A percentile compares a stretch with the other conserved stretches of the same genome.
phyloP scores from a whole-genome alignment of 2,888 invertebrate species.

The Timema podura region DNA sequence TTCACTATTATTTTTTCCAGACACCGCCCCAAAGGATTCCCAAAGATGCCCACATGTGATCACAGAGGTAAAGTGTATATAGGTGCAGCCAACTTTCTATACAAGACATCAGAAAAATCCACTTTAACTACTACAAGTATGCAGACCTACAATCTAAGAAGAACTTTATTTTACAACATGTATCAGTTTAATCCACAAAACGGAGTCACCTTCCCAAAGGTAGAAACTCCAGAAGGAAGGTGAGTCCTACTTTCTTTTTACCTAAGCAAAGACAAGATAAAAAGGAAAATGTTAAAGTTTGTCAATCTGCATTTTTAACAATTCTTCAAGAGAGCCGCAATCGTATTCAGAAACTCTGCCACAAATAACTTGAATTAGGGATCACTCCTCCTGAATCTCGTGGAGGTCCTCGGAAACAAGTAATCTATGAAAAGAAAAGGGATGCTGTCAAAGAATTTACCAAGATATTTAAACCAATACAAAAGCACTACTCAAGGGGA shows the following conservation, averaged over 20 bases:
- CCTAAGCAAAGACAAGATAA: not conserved
- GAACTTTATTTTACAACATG: conserved; percentile 1
- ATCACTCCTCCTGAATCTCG: conserved; percentile 1
- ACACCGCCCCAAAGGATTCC: not conserved
- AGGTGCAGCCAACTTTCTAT: not conserved
- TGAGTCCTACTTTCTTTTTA: not conserved
- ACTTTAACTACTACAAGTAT: conserved; percentile 1
- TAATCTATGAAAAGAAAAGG: not conserved
- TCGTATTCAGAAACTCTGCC: not conserved
- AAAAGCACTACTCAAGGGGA: conserved; percentile 1
- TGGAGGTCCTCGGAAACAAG: conserved; percentile 1
- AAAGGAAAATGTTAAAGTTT: not conserved
- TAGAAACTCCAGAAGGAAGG: conserved; percentile 6
- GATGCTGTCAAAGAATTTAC: not conserved
- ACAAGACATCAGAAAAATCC: not conserved
- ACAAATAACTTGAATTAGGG: not conserved
- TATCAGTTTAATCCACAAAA: not conserved
- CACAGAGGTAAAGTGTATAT: not conserved
- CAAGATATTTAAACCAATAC: conserved; percentile 1
- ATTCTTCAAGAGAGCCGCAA: conserved; percentile 11
- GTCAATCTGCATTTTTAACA: not conserved
- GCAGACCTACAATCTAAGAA: not conserved
- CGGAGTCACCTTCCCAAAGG: conserved; percentile 5
- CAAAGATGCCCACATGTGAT: conserved; percentile 9
- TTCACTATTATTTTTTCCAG: not conserved